phyloP scores from a whole-genome alignment of 2,888 invertebrate genomes.

The Neoitamus cyanurus region DNA sequence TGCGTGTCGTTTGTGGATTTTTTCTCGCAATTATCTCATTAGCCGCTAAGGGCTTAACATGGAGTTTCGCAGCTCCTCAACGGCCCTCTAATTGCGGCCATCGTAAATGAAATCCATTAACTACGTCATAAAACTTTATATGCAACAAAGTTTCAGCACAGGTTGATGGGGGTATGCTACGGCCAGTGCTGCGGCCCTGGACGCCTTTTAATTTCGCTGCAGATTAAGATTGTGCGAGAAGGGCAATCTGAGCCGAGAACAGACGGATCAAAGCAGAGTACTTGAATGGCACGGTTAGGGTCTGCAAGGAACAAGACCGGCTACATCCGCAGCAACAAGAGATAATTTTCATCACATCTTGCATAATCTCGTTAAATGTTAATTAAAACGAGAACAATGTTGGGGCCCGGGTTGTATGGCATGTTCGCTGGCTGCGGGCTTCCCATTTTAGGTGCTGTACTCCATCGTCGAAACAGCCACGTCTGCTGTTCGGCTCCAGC shows the following conservation, averaged over 20 bases:
- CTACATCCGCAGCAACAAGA: slow-evolving; percentile 46
- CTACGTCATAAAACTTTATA: slow-evolving; percentile 23
- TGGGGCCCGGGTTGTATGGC: background rate
- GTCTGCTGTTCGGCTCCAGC: background rate
- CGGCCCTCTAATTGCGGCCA: background rate
- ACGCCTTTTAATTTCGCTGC: background rate
- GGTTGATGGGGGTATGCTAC: background rate
- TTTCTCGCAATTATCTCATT: background rate
- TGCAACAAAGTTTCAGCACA: slow-evolving; percentile 4
- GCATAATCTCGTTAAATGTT: slow-evolving; percentile 53
- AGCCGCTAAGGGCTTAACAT: background rate
- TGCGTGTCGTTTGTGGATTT: background rate
- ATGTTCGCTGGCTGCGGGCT: slow-evolving; percentile 17
- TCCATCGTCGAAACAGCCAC: background rate
- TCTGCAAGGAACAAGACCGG: background rate
- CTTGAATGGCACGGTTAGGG: background rate
- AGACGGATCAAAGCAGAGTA: background rate
- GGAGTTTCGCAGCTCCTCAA: background rate
- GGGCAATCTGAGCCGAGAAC: background rate
- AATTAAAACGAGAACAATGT: slow-evolving; percentile 52
- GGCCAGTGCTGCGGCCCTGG: background rate
- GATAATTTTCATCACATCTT: slow-evolving; percentile 52
- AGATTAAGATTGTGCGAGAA: background rate
- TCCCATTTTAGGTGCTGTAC: slow-evolving; percentile 4
- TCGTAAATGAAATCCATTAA: slow-evolving; percentile 14